Conservation (phyloP, 2,113 vertebrate species). For the Albula goreensis region DNA sequence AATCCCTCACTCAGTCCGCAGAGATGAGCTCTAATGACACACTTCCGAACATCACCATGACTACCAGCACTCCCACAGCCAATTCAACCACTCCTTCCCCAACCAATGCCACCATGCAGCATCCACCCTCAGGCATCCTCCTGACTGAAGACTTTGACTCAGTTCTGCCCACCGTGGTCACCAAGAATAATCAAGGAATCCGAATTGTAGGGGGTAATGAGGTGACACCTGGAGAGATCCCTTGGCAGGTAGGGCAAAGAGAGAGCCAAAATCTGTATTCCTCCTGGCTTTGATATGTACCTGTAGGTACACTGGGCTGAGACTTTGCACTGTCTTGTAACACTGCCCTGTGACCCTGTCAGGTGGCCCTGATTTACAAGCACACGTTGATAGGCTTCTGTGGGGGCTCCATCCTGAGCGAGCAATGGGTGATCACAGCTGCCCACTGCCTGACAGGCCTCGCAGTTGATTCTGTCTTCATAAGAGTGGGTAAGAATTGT, state of each 20-base stretch:
- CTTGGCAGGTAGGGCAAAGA: slow-evolving; percentile 86
- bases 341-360: slow-evolving; percentile 10
- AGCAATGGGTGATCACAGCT: slow-evolving; percentile 87
- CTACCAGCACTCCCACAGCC: background rate
- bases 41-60: background rate
- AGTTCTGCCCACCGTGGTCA: slow-evolving; percentile 38
- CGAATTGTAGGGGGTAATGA: slow-evolving; percentile 81
- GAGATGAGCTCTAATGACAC: background rate
- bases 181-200: background rate
- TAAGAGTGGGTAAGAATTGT: slow-evolving; percentile 60
- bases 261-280: no score
- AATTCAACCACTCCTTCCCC: background rate
- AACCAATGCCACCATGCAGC: background rate
- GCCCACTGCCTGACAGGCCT: slow-evolving; percentile 77
- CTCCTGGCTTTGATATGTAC: background rate
- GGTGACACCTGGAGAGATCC: slow-evolving; percentile 81
- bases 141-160: slow-evolving; percentile 43
- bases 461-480: slow-evolving; percentile 52
- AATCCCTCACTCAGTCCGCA: background rate
- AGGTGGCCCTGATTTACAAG: slow-evolving; percentile 75
- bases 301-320: background rate
- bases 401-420: slow-evolving; percentile 82
- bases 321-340: background rate
- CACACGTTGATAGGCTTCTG: slow-evolving; percentile 65
- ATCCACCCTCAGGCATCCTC: background rate